Evolutionary conservation across 2,888 invertebrate genomes (phyloP).

Genomic region (Ctenicera cuprea): DNA sequence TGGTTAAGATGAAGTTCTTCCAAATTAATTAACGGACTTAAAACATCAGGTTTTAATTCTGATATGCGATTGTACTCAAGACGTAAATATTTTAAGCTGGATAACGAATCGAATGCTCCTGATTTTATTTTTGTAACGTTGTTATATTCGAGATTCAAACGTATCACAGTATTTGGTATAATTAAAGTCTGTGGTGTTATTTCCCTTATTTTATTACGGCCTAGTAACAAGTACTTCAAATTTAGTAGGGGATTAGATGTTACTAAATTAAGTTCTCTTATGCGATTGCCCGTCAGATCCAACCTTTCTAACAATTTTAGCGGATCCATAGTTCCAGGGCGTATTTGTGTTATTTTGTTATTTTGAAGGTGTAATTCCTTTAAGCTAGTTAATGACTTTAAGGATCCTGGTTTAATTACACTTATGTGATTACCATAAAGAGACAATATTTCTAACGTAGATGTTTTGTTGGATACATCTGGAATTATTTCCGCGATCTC

Average conservation of each 20-base stretch:
- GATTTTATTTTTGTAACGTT: not conserved
- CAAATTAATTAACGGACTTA: not conserved
- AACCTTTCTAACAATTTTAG: too few species aligned
- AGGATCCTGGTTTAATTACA: not conserved
- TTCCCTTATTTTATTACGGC: too few species aligned
- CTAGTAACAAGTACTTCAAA: too few species aligned
- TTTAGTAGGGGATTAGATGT: too few species aligned
- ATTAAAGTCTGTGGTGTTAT: not conserved
- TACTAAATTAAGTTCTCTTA: too few species aligned
- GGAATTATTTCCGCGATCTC: too few species aligned
- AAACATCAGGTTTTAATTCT: not conserved
- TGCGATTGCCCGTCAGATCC: too few species aligned
- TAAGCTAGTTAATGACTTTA: not conserved
- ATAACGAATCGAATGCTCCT: not conserved
- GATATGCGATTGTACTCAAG: not conserved
- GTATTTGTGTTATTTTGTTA: not conserved
- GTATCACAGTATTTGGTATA: not conserved
- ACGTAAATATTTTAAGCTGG: not conserved
- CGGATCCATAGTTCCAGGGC: too few species aligned
- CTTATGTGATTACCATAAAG: not conserved
- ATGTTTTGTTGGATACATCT: too few species aligned
- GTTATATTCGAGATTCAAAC: not conserved
- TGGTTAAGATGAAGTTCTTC: conserved; percentile 4
- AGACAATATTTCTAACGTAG: not conserved
- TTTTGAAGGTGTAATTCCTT: not conserved